Conservation (phyloP, 2,888 invertebrate species). For the Sclerodermus sp. region DNA sequence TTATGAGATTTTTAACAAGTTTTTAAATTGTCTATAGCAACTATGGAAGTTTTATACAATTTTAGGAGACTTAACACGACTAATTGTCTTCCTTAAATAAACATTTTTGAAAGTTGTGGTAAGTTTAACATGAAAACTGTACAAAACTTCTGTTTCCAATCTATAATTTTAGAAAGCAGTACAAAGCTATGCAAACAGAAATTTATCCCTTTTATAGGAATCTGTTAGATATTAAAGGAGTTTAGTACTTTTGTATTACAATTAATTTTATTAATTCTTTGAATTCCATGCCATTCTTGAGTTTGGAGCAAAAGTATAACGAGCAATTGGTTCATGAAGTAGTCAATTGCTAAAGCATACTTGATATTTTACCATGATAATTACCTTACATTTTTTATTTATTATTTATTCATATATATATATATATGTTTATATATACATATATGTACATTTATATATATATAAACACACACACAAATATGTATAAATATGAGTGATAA, state of each 20-base stretch:
- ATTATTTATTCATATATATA: conserved; percentile 54
- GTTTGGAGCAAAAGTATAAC: conserved; percentile 33
- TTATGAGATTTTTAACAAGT: conserved; percentile 21
- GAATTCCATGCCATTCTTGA: conserved; percentile 39
- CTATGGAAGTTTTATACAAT: conserved; percentile 38
- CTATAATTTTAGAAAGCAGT: conserved; percentile 45
- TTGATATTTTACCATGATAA: conserved; percentile 36
- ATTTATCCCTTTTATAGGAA: conserved; percentile 47
- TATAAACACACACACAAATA: conserved; percentile 28
- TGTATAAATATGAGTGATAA: conserved; percentile 41
- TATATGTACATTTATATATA: too few relatives aligned
- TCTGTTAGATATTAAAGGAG: conserved; percentile 27
- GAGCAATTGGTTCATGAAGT: conserved; percentile 28
- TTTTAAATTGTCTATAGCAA: conserved; percentile 24
- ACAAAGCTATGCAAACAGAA: conserved; percentile 49
- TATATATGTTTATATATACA: too few relatives aligned
- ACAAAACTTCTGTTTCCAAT: conserved; percentile 39
- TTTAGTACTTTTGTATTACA: conserved; percentile 31
- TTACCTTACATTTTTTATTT: conserved; percentile 43
- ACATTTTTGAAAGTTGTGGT: conserved; percentile 19
- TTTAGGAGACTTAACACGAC: conserved; percentile 38
- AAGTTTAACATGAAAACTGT: conserved; percentile 40
- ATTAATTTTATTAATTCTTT: conserved; percentile 34
- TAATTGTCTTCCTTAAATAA: conserved; percentile 41
- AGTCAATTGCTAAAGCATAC: conserved; percentile 22